These are phyloP conservation scores for Ailuropoda melanoleuca DNA, from an alignment of 2,113 vertebrate species.

Conservation along the genomic window DNA sequence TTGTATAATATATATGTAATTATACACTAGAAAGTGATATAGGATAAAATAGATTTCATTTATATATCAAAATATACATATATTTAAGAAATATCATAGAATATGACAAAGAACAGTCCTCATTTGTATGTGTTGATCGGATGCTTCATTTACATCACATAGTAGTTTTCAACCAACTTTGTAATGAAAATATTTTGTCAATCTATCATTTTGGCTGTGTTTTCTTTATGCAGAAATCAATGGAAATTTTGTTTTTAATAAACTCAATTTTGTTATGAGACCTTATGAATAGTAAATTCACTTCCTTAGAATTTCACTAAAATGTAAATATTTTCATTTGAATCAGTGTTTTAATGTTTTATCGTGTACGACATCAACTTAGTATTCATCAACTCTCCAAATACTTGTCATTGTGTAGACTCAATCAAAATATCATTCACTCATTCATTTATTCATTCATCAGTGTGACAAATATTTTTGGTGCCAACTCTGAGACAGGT, in stretches of 20 bases:
- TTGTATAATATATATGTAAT: not conserved
- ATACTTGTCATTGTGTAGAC: conserved; percentile 39
- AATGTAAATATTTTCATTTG: conserved; percentile 57
- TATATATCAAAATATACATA: not conserved
- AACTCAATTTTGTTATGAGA: not conserved
- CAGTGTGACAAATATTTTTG: conserved; percentile 32
- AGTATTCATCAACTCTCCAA: conserved; percentile 37
- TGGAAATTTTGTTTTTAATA: not conserved
- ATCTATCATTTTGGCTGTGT: not conserved
- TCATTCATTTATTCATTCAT: conserved; percentile 62
- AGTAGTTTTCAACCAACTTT: not conserved
- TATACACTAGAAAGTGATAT: not conserved
- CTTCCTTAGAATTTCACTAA: not conserved
- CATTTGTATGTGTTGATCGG: not conserved
- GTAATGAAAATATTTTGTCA: not conserved
- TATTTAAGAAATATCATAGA: not conserved
- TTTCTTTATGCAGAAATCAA: conserved; percentile 29
- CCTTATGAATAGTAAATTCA: conserved; percentile 47
- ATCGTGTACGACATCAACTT: not conserved
- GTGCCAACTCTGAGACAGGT: not conserved
- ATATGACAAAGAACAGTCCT: not conserved
- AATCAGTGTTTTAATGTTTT: conserved; percentile 25
- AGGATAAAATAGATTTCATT: not conserved
- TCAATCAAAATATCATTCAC: conserved; percentile 4
- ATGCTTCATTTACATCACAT: not conserved